Percentiles rank a stretch among this genome's conserved stretches.
Conservation (phyloP, 2,113 vertebrate genomes). For the Coptodon bakossiorum region DNA sequence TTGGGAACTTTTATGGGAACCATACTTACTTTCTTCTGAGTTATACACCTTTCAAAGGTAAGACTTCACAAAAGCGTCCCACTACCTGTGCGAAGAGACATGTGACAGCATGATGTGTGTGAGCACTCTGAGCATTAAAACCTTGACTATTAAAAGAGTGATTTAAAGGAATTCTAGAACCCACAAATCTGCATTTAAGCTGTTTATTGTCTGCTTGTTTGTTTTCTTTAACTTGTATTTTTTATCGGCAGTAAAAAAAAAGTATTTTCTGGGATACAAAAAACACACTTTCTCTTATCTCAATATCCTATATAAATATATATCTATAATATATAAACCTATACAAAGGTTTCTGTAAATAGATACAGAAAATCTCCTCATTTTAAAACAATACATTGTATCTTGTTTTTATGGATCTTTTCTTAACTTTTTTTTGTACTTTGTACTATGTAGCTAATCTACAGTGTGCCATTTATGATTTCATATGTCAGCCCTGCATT, state of each 20-base stretch:
- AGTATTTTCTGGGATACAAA: accelerated
- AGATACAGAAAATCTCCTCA: background rate
- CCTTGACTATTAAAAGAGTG: background rate
- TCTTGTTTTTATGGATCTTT: background rate
- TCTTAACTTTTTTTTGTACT: background rate
- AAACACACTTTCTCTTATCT: too few relatives aligned
- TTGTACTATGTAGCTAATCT: background rate
- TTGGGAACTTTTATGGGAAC: background rate
- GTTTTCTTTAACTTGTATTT: background rate
- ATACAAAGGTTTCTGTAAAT: background rate
- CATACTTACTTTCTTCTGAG: background rate
- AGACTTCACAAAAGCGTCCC: background rate
- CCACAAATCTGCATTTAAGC: background rate
- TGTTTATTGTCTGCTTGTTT: background rate
- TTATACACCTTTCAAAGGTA: background rate
- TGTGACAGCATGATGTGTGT: background rate
- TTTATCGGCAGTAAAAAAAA: background rate
- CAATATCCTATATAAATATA: too few relatives aligned
- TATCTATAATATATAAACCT: too few relatives aligned
- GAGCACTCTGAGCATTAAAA: background rate
- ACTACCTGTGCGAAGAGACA: background rate
- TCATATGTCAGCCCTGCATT: background rate
- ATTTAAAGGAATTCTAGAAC: background rate
- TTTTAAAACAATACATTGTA: background rate
- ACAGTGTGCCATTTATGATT: background rate